A percentile compares a stretch with the other conserved stretches of the same genome.
These are phyloP conservation scores for Scaptomyza hsui DNA, from an alignment of 1,140 invertebrate species.

Conservation along the genomic window DNA sequence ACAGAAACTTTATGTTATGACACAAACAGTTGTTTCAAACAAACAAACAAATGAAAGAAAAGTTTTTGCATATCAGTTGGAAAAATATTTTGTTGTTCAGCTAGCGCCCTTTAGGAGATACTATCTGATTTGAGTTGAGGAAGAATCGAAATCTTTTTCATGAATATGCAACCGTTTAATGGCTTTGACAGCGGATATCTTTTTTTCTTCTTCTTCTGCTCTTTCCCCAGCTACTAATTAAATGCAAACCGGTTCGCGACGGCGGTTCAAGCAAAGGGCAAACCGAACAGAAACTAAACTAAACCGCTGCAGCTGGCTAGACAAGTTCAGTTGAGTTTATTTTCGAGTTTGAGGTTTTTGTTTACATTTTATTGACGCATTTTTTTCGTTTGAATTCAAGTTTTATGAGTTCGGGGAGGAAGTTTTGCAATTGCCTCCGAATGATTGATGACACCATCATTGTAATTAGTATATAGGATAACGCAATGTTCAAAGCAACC, in stretches of 20 bases:
- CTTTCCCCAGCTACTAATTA: constrained; percentile 52
- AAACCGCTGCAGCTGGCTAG: constrained; percentile 35
- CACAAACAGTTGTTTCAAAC: constrained; percentile 62
- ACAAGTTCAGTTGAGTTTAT: constrained; percentile 41
- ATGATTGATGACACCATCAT: constrained; percentile 67
- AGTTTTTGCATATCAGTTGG: constrained; percentile 67
- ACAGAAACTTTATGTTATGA: constrained; percentile 57
- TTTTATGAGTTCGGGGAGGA: constrained; percentile 57
- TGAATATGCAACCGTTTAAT: constrained; percentile 63
- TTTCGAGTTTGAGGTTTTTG: constrained; percentile 35
- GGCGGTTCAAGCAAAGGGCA: constrained; percentile 42
- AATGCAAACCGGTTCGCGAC: constrained; percentile 61
- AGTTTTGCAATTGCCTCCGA: constrained; percentile 56
- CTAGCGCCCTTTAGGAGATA: constrained; percentile 57
- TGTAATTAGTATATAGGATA: constrained; percentile 58
- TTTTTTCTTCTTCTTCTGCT: no score
- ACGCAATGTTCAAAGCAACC: constrained; percentile 8
- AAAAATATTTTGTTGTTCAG: constrained; percentile 51
- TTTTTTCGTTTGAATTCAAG: constrained; percentile 57
- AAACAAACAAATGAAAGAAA: constrained; percentile 23
- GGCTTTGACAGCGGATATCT: constrained; percentile 40
- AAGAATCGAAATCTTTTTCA: constrained; percentile 32
- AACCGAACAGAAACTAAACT: constrained; percentile 9
- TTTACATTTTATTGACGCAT: constrained; percentile 53
- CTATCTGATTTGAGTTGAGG: constrained; percentile 10